phyloP scores from a whole-genome alignment of 2,113 vertebrate species.

The Rhegmatorhina hoffmannsi region DNA sequence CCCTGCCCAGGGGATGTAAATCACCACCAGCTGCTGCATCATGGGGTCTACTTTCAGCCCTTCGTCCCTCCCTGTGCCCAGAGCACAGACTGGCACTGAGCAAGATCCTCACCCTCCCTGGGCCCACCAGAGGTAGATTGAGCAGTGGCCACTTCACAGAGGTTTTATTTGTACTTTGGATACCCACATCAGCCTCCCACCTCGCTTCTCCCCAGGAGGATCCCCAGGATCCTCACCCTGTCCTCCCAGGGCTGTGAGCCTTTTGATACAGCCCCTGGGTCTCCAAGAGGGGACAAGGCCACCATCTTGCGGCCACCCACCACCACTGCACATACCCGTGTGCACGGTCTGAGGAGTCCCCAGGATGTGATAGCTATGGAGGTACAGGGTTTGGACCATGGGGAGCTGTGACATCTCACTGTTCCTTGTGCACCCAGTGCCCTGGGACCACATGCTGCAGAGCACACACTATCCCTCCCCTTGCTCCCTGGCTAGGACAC shows the following conservation, averaged over 20 bases:
- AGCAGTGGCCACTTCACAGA: slow-evolving; percentile 2
- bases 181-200: not conserved
- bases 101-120: fast-evolving
- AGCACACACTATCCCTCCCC: not conserved
- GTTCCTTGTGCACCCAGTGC: not conserved
- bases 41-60: not conserved
- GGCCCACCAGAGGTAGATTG: not conserved
- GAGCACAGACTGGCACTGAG: fast-evolving
- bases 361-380: not conserved
- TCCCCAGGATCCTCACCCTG: not conserved
- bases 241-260: not conserved
- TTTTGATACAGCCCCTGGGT: not conserved
- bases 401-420: not conserved
- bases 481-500: not conserved
- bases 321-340: slow-evolving; percentile 46
- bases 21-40: not conserved
- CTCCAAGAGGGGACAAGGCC: slow-evolving; percentile 45
- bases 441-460: fast-evolving
- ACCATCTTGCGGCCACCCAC: slow-evolving; percentile 50
- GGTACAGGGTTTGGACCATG: not conserved
- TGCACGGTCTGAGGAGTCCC: not conserved
- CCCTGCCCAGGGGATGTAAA: not conserved
- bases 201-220: not conserved
- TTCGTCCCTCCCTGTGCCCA: not conserved
- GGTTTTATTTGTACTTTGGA: slow-evolving; percentile 23